Evolutionary conservation across 2,797 vertebrate genomes (phyloP).

Genomic region (Pitangus sulphuratus): DNA sequence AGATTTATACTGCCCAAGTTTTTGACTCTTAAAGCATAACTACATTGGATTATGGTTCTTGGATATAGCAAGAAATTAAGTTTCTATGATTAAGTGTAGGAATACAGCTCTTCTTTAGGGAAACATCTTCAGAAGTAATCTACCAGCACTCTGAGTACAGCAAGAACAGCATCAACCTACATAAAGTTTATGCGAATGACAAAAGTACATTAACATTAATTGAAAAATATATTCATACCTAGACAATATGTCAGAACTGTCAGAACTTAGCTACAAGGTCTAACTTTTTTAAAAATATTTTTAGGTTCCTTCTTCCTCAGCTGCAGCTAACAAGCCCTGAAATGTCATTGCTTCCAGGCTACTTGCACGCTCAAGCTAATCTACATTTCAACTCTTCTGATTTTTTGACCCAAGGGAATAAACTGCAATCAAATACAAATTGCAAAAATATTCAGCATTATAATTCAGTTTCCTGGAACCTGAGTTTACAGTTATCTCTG

Average conservation of each 20-base stretch:
- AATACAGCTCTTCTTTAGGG: not conserved
- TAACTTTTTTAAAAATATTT: not conserved
- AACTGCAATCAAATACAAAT: conserved; percentile 55
- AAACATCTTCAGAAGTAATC: not conserved
- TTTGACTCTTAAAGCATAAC: not conserved
- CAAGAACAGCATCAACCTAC: not conserved
- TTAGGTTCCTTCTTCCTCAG: not conserved
- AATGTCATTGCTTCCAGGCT: conserved; percentile 26
- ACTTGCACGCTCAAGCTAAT: not conserved
- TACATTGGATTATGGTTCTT: not conserved
- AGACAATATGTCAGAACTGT: not conserved
- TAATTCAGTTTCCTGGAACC: not conserved
- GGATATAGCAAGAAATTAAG: not conserved
- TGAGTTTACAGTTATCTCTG: conserved; percentile 15
- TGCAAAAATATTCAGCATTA: conserved; percentile 45
- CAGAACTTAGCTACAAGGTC: not conserved
- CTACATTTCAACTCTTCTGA: conserved; percentile 45
- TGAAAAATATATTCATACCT: not conserved
- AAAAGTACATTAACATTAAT: not conserved
- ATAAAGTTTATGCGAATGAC: not conserved
- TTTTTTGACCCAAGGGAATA: conserved; percentile 55
- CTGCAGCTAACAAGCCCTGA: not conserved
- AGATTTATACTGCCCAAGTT: not conserved
- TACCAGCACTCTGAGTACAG: not conserved
- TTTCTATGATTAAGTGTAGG: not conserved